These are phyloP conservation scores for Cantharis flavilabris DNA, from an alignment of 2,888 invertebrate species.

Conservation along the genomic window DNA sequence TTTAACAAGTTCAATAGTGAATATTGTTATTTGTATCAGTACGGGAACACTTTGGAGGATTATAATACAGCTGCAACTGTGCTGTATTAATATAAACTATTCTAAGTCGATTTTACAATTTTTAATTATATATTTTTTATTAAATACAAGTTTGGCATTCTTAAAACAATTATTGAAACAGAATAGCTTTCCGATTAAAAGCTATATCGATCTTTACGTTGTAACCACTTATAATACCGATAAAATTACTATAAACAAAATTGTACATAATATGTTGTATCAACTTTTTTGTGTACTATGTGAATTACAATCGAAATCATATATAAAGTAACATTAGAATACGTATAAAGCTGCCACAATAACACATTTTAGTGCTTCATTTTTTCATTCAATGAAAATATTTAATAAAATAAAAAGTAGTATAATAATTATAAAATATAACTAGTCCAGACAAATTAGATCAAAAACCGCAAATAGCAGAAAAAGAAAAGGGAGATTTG, in stretches of 20 bases:
- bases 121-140: slow-evolving; percentile 18
- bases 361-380: background rate
- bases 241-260: slow-evolving; percentile 4
- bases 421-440: background rate
- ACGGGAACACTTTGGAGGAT: slow-evolving; percentile 17
- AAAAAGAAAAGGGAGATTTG: background rate
- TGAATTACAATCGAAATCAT: background rate
- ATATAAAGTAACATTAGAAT: background rate
- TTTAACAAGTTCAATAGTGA: slow-evolving; percentile 21
- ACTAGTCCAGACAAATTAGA: background rate
- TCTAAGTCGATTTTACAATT: slow-evolving; percentile 18
- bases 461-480: background rate
- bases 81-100: slow-evolving; percentile 19
- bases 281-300: background rate
- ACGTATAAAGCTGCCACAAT: background rate
- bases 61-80: slow-evolving; percentile 25
- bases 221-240: background rate
- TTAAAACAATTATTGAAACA: slow-evolving; percentile 10
- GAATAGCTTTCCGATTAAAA: slow-evolving; percentile 11
- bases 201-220: slow-evolving; percentile 2
- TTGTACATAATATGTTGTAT: background rate
- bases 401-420: background rate
- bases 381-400: background rate
- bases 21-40: slow-evolving; percentile 16
- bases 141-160: slow-evolving; percentile 15